Conservation (phyloP, 2,888 invertebrate genomes). For the Polietes domitor region DNA sequence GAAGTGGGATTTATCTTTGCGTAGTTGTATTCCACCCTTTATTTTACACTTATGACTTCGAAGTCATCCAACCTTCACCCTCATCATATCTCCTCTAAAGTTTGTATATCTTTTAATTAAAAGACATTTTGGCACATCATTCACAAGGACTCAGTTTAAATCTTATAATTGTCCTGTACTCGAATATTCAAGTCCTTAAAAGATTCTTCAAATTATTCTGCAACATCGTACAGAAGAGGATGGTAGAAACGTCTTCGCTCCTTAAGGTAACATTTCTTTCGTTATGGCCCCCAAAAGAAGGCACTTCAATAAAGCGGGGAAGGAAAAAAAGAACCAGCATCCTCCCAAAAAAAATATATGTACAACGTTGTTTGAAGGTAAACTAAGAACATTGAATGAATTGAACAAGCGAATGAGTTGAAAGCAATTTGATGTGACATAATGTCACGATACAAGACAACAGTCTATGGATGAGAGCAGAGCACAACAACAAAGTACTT, state of each 20-base stretch:
- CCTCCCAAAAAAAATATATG: slow-evolving; percentile 19
- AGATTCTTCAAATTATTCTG: background rate
- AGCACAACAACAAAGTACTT: slow-evolving; percentile 24
- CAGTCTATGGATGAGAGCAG: slow-evolving; percentile 22
- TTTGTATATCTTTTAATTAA: background rate
- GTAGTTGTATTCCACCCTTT: too few species aligned
- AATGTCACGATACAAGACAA: slow-evolving; percentile 51
- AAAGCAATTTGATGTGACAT: slow-evolving; percentile 61
- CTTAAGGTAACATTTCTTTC: slow-evolving; percentile 1
- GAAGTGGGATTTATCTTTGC: too few species aligned
- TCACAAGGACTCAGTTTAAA: background rate
- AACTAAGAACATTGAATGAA: slow-evolving; percentile 46
- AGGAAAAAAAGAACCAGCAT: background rate
- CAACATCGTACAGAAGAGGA: background rate
- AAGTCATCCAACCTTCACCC: too few species aligned
- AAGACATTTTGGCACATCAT: background rate
- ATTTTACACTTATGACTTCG: too few species aligned
- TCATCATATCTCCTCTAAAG: too few species aligned
- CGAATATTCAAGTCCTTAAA: background rate
- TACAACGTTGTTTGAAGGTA: slow-evolving; percentile 36
- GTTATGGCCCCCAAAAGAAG: background rate
- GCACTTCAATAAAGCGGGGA: background rate
- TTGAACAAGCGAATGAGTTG: slow-evolving; percentile 50
- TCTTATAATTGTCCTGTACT: background rate
- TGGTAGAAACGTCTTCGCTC: background rate